Evolutionary conservation across 2,113 vertebrate species (phyloP), one percentile per base, ranked within the genome.

Genomic region (Pardalotus punctatus): DNA sequence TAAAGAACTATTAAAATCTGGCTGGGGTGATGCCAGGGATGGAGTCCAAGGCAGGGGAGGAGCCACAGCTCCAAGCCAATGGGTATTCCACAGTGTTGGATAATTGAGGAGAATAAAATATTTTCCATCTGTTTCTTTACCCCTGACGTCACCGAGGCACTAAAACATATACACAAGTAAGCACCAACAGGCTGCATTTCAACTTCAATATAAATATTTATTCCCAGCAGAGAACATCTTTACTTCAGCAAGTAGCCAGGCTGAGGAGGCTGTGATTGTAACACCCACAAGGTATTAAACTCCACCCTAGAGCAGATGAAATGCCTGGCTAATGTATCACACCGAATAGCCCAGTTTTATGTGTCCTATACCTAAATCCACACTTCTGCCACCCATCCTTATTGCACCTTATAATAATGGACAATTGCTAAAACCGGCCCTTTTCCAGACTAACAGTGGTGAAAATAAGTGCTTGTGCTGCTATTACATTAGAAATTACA

Each of bases 91-190:
- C 81, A 53, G 56, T 18, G 72, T 23, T 42, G 83, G 83, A 27
- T 84, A 89, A 97, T 96, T 94, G 91, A 79, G 89, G 91, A 91
- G 95, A 93, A 4, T 56, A 84, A 94, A 95, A 85, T 89, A 91
- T 93, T 94, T 96, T 91, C 83, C 95, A 96, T 94, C 91, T 92
- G 82, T 24, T 78, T 85, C 82, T 89, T 43, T 21, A 54, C 56
- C 45, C 70, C 45, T 89, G 56, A 91, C 24, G 1, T 95, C 88
- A 95, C 6, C 5, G 6, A 93, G 74, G 89, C 86, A 96, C 69
- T 96, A 91, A 94, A 94, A 78, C 22, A 93, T 48, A 86, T 10
- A 94, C 73, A 91, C 61, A 91, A 95, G 50, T 57, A 48, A 65
- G 66, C 53, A 96, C 78, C 89, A 92, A 62, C 60, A 87, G 77